Base-by-base conservation (phyloP, 2,888 invertebrate genomes). In the Xestia sexstrigata region DNA sequence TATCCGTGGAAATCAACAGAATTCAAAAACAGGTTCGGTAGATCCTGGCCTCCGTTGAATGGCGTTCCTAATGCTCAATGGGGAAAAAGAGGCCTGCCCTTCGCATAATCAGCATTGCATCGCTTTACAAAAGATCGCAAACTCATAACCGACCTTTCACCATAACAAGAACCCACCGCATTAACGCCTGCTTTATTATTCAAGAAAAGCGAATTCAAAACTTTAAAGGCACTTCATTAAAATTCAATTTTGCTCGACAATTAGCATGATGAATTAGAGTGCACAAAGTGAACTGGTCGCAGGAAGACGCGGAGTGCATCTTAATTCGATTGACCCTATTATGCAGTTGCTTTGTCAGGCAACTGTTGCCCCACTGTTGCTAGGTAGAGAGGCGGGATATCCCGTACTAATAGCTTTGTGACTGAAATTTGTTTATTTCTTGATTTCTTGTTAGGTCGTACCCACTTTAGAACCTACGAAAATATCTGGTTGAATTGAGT, bases 251-350 rank as follows among this genome's bases (percentile, higher is more conserved):
- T 72, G 23, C 75, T 58, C 63, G 39, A 62, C 77, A 87, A 86
- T 86, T 84, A 82, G 58, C 71, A 82, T 82, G 69, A 84, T 79
- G 69, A 85, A 78, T 80, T 67, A 69, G 55, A 70, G 74, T 71
- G 74, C 85, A 71, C 78, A 76, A 82, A 79, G 80, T 76, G 77
- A 81, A 78, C 66, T 67, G 39, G 75, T 70, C 9, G 17, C 65
- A 78, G 69, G 74, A 82, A 81, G 79, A 81, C 76, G 81, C 30
- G 23, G 49, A 89, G 89, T 87, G 88, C 89, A 89, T 83, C 76
- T 81, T 89, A 89, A 89, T 85, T 89, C 74, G 60, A 89, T 89
- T 86, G 81, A 63, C 70, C 62, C 66, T 76, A 52, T 71, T 78
- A 71, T 70, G 60, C 66, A 74, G 70, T 75, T 47, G 52, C 70